A percentile compares a stretch with the other conserved stretches of the same genome.
Conservation (phyloP, 2,113 vertebrate genomes). For the Emydura subglobosa region DNA sequence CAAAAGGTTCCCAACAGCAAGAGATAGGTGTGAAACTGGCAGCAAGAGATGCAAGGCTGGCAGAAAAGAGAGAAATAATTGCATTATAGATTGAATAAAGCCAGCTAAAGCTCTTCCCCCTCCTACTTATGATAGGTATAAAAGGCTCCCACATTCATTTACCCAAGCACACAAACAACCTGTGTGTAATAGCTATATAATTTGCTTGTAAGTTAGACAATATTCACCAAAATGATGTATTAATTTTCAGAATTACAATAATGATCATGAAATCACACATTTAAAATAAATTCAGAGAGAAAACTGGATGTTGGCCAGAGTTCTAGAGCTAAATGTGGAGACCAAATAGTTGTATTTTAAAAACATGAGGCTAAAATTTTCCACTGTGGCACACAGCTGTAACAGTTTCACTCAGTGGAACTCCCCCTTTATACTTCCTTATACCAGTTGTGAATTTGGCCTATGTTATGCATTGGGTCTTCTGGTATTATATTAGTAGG, state of each 20-base stretch:
- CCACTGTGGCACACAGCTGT: not conserved
- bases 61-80: not conserved
- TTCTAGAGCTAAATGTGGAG: not conserved
- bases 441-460: not conserved
- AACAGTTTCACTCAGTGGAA: not conserved
- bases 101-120: not conserved
- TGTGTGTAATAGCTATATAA: not conserved
- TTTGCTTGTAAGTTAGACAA: not conserved
- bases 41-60: not conserved
- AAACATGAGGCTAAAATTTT: not conserved
- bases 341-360: not conserved
- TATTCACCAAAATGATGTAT: not conserved
- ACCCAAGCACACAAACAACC: not conserved
- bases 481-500: not conserved
- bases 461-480: not conserved
- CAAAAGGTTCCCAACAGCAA: constrained; percentile 44
- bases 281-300: not conserved
- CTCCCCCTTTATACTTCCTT: not conserved
- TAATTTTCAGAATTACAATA: not conserved
- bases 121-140: not conserved
- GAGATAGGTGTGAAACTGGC: constrained; percentile 25
- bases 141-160: not conserved
- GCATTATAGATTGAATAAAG: not conserved
- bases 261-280: not conserved
- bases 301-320: not conserved